Evolutionary conservation across 2,113 vertebrate genomes (phyloP), one percentile per base, ranked within the genome.

Genomic region (Rutilus rutilus): DNA sequence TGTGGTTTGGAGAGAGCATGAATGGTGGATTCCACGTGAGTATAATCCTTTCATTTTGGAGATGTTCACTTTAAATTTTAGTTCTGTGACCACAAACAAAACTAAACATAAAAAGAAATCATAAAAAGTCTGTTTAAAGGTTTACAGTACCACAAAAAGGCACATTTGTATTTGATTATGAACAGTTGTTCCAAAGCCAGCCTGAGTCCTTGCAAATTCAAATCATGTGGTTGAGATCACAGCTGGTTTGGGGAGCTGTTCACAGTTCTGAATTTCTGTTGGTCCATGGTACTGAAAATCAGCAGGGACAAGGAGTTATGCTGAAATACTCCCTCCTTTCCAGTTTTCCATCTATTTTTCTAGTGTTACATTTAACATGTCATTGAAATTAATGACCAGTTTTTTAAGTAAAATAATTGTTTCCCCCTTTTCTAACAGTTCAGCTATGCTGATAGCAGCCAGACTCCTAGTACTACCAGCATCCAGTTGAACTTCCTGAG

Each of bases 1-100:
- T 99, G 89, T 99, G 98, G 98, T 99, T 99, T 0, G 97, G 95
- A 71, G 97, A 98, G 92, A 97, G 95, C 91, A 98, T 99, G 94
- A 95, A 95, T 0, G 97, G 97, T 3, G 98, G 98, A 76, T 99
- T 98, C 96, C 97, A 98, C 0, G 98, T 99, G 89, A 94, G 98
- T 90, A 62, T 64, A 12, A 30, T 27, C 15, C 45, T 65, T 52
- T 5, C 2, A 27, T 73, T 71, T 42, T 42, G 36, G 21, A 74
- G 42, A n/a, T 47, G 42, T 69, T 67, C 11, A 54, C 2, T 78
- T 39, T 1, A 23, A 69, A 69, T 39, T 77, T 52, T 30, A 2
- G 8, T 54, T 17, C 33, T 25, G 9, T 47, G 39, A 74, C 23
- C 5, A 74, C 39, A 74, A 71, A 23, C 65, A 67, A 17, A 65